These are phyloP conservation scores for Microcebus ravelobensis DNA, from an alignment of 2,113 vertebrate genomes.

Conservation along the genomic window DNA sequence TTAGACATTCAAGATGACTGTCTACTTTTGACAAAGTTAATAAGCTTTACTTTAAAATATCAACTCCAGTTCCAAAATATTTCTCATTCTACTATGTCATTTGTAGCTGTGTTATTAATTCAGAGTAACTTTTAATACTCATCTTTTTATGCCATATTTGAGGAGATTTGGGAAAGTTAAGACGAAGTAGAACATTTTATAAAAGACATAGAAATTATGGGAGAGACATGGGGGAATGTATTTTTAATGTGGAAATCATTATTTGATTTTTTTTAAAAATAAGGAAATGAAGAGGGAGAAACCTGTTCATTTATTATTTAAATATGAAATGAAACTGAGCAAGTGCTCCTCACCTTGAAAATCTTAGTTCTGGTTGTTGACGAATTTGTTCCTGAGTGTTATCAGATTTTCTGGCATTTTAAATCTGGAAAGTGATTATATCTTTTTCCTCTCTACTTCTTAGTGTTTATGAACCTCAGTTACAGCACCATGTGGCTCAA, in stretches of 20 bases:
- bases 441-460: rapidly evolving
- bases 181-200: background rate
- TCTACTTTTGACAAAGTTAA: background rate
- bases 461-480: constrained; percentile 92
- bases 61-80: background rate
- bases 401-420: background rate
- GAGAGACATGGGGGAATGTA: background rate
- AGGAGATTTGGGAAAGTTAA: background rate
- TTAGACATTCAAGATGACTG: background rate
- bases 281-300: background rate
- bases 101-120: background rate
- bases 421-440: background rate
- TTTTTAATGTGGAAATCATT: background rate
- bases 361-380: background rate
- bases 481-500: constrained; percentile 96
- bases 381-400: background rate
- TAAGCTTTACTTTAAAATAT: background rate
- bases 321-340: background rate
- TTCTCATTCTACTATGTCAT: background rate
- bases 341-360: background rate
- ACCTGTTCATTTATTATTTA: background rate
- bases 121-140: background rate
- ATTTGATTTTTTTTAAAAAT: background rate
- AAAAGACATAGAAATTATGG: background rate
- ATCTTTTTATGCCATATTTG: too few relatives aligned